Conservation (phyloP, 2,113 vertebrate genomes). For the Labeo catla region DNA sequence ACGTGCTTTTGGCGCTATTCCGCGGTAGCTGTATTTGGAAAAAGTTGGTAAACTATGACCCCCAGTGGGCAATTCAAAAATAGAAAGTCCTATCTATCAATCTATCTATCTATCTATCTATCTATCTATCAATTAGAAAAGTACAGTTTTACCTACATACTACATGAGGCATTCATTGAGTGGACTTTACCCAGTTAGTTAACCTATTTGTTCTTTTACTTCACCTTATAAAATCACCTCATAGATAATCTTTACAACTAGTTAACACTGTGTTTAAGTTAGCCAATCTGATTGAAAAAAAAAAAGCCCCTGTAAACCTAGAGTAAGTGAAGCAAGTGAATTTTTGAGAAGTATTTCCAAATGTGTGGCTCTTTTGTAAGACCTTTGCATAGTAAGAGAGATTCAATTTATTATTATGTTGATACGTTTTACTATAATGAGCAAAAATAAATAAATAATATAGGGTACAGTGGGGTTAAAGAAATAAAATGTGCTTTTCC, state of each 20-base stretch:
- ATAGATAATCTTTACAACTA: background rate
- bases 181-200: background rate
- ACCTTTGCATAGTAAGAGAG: no score
- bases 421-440: no score
- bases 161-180: background rate
- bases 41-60: conserved; percentile 10
- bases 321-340: no score
- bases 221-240: background rate
- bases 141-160: background rate
- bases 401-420: no score
- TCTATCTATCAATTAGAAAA: background rate
- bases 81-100: background rate
- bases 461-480: no score
- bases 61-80: conserved; percentile 2
- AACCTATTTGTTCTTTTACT: background rate
- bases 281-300: no score
- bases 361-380: no score
- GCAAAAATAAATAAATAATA: no score
- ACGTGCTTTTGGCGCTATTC: background rate
- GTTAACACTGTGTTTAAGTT: background rate
- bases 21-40: background rate
- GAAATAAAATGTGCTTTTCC: no score
- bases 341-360: no score
- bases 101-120: background rate
- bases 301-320: no score